Evolutionary conservation across 2,113 vertebrate species (phyloP).

Genomic region (Varanus komodoensis): DNA sequence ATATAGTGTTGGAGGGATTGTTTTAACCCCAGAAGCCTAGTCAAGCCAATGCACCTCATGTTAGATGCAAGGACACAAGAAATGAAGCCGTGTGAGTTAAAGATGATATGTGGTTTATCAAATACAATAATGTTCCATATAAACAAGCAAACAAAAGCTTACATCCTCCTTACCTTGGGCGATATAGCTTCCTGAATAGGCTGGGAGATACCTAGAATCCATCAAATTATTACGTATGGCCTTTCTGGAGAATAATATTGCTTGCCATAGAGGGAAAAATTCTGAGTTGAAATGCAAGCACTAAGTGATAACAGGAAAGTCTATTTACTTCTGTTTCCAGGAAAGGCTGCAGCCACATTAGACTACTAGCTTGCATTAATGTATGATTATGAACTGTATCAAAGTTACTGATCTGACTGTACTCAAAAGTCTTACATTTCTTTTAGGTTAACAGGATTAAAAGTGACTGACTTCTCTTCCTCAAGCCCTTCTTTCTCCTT

Average conservation of each 20-base stretch:
- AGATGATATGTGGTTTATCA: no score
- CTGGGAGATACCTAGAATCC: no score
- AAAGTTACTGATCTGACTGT: not conserved
- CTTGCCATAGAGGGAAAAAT: not conserved
- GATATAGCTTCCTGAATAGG: no score
- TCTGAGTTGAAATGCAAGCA: not conserved
- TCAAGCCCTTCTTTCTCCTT: rapidly evolving
- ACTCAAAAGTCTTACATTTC: not conserved
- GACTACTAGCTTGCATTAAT: not conserved
- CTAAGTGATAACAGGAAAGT: not conserved
- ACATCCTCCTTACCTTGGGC: no score
- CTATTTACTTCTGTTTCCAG: not conserved
- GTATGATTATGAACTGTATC: not conserved
- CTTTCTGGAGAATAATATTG: not conserved
- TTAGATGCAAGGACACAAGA: no score
- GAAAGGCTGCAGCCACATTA: not conserved
- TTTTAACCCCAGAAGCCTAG: no score
- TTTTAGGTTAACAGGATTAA: constrained; percentile 58
- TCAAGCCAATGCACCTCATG: no score
- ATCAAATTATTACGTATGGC: not conserved
- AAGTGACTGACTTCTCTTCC: not conserved
- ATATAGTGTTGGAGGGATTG: not conserved
- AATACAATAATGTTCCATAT: no score
- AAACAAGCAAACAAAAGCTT: no score
- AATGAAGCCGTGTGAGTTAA: no score